Evolutionary conservation across 2,797 vertebrate genomes (phyloP).

Genomic region (Aselliscus stoliczkanus): DNA sequence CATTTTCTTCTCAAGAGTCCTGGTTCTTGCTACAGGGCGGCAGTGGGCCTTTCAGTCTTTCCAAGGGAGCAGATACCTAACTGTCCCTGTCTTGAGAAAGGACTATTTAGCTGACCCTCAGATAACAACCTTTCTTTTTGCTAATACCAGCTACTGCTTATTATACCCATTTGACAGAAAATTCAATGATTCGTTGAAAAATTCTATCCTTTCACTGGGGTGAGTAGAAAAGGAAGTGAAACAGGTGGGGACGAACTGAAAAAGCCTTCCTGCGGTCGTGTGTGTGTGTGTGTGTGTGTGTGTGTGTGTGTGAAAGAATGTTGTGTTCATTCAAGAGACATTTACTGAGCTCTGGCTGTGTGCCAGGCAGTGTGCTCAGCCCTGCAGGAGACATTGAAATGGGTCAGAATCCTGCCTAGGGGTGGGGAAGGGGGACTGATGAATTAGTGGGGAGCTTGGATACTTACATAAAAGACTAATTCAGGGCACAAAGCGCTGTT

Average conservation of each 20-base stretch:
- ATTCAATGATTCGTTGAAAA: background rate
- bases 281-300: no score
- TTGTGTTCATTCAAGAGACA: background rate
- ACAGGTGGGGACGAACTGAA: background rate
- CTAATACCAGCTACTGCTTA: background rate
- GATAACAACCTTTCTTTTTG: background rate
- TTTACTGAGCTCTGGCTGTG: background rate
- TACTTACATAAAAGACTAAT: background rate
- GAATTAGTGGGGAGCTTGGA: background rate
- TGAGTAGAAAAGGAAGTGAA: background rate
- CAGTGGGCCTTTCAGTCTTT: background rate
- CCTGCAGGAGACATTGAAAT: background rate
- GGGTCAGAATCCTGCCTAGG: background rate
- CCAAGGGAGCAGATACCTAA: background rate
- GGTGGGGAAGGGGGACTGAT: background rate
- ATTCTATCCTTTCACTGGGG: background rate
- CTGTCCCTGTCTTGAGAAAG: background rate
- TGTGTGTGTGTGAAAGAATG: background rate
- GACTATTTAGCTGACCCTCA: background rate
- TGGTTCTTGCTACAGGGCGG: background rate
- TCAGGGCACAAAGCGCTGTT: background rate
- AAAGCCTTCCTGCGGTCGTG: background rate
- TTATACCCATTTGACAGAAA: background rate
- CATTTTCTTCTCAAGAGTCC: background rate
- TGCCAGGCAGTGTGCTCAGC: background rate